Evolutionary conservation across 2,888 invertebrate genomes (phyloP).

Genomic region (Anarsia innoxiella): DNA sequence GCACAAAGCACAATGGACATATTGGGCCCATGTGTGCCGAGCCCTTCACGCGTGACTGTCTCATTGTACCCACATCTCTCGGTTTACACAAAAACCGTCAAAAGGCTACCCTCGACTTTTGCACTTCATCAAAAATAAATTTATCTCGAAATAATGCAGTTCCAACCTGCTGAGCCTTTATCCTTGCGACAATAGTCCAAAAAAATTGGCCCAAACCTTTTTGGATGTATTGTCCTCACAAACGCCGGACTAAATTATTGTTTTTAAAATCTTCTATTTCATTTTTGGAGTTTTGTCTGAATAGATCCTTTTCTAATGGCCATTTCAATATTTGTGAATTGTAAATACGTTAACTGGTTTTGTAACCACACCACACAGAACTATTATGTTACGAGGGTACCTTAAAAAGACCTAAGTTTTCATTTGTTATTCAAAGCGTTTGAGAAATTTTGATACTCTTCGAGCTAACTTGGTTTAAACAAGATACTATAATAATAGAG

Average conservation of each 20-base stretch:
- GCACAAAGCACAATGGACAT: slow-evolving; percentile 56
- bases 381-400: background rate
- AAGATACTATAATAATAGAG: too few relatives aligned
- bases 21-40: slow-evolving; percentile 66
- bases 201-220: slow-evolving; percentile 35
- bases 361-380: background rate
- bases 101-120: slow-evolving; percentile 60
- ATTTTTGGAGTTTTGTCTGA: slow-evolving; percentile 48
- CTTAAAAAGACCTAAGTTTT: background rate
- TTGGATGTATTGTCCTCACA: slow-evolving; percentile 41
- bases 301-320: slow-evolving; percentile 35
- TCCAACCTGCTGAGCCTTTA: slow-evolving; percentile 53
- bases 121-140: slow-evolving; percentile 73
- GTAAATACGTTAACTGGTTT: background rate
- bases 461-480: too few relatives aligned
- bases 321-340: slow-evolving; percentile 29
- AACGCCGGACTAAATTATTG: slow-evolving; percentile 57
- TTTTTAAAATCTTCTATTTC: slow-evolving; percentile 49
- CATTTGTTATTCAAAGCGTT: background rate
- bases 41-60: slow-evolving; percentile 52
- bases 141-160: slow-evolving; percentile 57
- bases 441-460: background rate
- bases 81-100: slow-evolving; percentile 52
- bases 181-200: slow-evolving; percentile 30
- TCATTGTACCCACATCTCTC: slow-evolving; percentile 52